Conservation (phyloP, 2,888 invertebrate genomes). For the Carabus problematicus region DNA sequence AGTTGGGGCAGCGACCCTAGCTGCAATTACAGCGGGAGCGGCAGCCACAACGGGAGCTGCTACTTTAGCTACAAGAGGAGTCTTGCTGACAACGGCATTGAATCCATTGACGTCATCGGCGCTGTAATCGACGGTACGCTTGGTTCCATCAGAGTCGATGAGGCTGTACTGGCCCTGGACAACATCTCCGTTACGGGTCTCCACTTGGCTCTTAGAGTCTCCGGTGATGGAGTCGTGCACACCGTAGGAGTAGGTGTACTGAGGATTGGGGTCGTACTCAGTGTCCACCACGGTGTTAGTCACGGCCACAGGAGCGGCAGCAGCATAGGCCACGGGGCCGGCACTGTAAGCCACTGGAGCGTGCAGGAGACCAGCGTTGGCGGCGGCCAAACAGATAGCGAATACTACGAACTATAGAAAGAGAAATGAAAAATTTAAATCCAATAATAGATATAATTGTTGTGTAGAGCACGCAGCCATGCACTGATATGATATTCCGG, state of each 20-base stretch:
- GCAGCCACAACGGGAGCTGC: slow-evolving; percentile 50
- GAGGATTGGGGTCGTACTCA: slow-evolving; percentile 58
- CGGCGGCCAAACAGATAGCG: slow-evolving; percentile 45
- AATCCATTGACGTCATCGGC: slow-evolving; percentile 64
- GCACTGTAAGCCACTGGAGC: slow-evolving; percentile 48
- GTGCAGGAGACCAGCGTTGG: slow-evolving; percentile 44
- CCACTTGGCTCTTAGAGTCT: slow-evolving; percentile 67
- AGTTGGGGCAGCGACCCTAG: slow-evolving; percentile 46
- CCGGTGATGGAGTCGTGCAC: slow-evolving; percentile 66
- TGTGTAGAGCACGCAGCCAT: too few species aligned
- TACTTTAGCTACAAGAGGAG: slow-evolving; percentile 57
- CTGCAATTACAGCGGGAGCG: slow-evolving; percentile 58
- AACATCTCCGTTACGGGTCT: slow-evolving; percentile 69
- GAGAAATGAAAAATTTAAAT: not conserved
- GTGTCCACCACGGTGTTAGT: slow-evolving; percentile 50
- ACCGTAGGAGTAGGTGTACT: slow-evolving; percentile 66
- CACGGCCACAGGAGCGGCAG: slow-evolving; percentile 54
- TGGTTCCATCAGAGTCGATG: slow-evolving; percentile 67
- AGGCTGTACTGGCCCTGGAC: slow-evolving; percentile 68
- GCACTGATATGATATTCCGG: not conserved
- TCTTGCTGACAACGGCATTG: slow-evolving; percentile 65
- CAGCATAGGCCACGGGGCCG: slow-evolving; percentile 55
- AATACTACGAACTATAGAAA: slow-evolving; percentile 44
- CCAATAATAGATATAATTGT: too few species aligned
- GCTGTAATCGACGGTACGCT: slow-evolving; percentile 69